Base-by-base conservation (phyloP, 2,888 invertebrate genomes). In the Tipula unca region DNA sequence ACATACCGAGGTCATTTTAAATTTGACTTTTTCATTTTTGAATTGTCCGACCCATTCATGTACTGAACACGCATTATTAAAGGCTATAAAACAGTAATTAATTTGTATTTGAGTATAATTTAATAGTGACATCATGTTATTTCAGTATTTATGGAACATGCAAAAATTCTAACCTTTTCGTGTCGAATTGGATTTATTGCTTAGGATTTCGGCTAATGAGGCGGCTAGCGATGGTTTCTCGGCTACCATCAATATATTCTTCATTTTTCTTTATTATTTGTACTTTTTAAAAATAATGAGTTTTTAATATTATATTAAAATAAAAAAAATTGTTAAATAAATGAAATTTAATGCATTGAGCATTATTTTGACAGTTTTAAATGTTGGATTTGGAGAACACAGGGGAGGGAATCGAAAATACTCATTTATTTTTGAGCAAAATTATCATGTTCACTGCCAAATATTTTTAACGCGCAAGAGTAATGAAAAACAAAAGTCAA, bases 171-270 rank as follows among this genome's bases (percentile, higher is more conserved):
- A 86, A 95, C 96, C 95, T 94, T 97, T 97, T 89, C 95, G 92
- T 0, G 95, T 93, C 29, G 91, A 92, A 89, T 94, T 93, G 89
- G 95, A 95, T 86, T 96, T 96, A 91, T 97, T 96, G 87, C 98
- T 98, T 86, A 99, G 93, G 89, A 99, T 98, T 89, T 94, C 95
- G 1, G 99, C 98, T 39, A 99, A 93, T 84, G 98, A 97, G 89
- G 96, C 96, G 20, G 99, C 99, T 90, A 99, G 91, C 86, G 99
- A 99, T 39, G 99, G 99, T 94, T 99, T 99, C 91, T 99, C 99
- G 88, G 99, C 99, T 89, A 99, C 98, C 99, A 99, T 99, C 87
- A 99, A 93, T 86, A 96, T 96, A 69, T 93, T 94, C 91, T 95
- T 96, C 96, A 96, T 96, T 86, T 32, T 32, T 48, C 5, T n/a